Evolutionary conservation across 2,113 vertebrate genomes (phyloP).

Genomic region (Probosciger aterrimus): DNA sequence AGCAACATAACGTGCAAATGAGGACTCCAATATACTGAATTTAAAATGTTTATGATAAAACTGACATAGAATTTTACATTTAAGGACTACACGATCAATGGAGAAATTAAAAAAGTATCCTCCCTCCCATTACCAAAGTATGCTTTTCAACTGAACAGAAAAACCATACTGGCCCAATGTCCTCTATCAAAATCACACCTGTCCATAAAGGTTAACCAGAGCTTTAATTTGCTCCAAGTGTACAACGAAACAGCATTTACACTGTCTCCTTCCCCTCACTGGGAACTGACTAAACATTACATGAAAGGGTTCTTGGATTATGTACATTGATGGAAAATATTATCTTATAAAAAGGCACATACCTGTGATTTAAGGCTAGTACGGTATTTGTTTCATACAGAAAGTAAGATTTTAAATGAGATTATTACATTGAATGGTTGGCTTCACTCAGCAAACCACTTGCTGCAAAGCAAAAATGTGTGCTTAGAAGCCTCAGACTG

Average conservation of each 20-base stretch:
- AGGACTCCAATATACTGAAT: conserved; percentile 62
- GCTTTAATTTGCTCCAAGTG: conserved; percentile 21
- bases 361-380: conserved; percentile 85
- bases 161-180: not conserved
- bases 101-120: conserved; percentile 25
- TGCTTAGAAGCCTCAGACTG: conserved; percentile 58
- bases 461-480: conserved; percentile 55
- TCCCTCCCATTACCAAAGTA: not conserved
- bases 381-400: conserved; percentile 63
- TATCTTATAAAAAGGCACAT: conserved; percentile 86
- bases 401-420: conserved; percentile 61
- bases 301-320: conserved; percentile 42
- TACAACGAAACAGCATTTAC: conserved; percentile 43
- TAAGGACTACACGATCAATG: conserved; percentile 27
- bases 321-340: conserved; percentile 66
- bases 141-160: conserved; percentile 1
- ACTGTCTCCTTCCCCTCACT: not conserved
- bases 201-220: conserved; percentile 17
- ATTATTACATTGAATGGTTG: conserved; percentile 47
- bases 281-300: conserved; percentile 30
- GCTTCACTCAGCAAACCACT: conserved; percentile 36
- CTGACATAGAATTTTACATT: conserved; percentile 50
- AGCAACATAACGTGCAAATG: conserved; percentile 60
- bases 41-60: conserved; percentile 67
- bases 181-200: not conserved